These are phyloP conservation scores for Idaea straminata DNA, from an alignment of 2,888 invertebrate species.

Conservation along the genomic window DNA sequence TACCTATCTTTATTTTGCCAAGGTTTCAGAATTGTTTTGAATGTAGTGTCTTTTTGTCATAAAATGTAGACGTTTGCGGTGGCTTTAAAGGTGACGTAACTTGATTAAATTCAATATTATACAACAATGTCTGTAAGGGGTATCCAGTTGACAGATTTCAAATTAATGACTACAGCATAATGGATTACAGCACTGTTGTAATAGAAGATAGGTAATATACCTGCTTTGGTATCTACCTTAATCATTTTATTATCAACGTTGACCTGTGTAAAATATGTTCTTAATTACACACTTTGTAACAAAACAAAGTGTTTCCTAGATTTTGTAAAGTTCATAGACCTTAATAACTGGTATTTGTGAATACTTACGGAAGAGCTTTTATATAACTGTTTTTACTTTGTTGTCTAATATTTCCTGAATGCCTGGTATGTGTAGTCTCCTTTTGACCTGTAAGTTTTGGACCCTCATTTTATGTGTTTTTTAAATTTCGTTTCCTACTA, in stretches of 20 bases:
- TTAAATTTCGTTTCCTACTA: no score
- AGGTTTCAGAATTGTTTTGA: not conserved
- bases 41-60: not conserved
- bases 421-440: no score
- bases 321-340: not conserved
- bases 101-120: constrained; percentile 11
- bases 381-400: not conserved
- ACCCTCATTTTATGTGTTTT: no score
- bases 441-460: no score
- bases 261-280: constrained; percentile 9
- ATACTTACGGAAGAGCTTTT: not conserved
- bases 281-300: constrained; percentile 12
- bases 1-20: not conserved
- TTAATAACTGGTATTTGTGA: not conserved
- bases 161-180: constrained; percentile 17
- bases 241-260: not conserved
- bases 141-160: constrained; percentile 19
- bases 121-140: constrained; percentile 18
- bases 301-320: constrained; percentile 2
- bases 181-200: constrained; percentile 14
- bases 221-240: not conserved
- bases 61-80: constrained; percentile 9
- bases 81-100: constrained; percentile 10
- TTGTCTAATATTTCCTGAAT: no score
- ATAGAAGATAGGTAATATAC: not conserved